These are phyloP conservation scores for Paramormyrops hopkinsi DNA, from an alignment of 2,797 vertebrate genomes.

Conservation along the genomic window DNA sequence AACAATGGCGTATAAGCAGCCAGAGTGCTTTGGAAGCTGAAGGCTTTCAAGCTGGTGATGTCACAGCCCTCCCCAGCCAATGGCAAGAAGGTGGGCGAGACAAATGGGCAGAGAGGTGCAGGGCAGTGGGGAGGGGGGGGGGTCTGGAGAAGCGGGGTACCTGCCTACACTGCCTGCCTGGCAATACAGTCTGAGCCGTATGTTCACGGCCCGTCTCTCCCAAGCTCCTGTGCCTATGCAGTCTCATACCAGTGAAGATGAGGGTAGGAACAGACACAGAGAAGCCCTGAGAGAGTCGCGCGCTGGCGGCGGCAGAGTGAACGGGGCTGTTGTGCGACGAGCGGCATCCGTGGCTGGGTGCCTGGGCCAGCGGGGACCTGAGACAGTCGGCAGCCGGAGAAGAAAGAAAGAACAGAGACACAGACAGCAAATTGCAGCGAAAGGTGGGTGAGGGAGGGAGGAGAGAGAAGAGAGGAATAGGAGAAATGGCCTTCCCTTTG, in stretches of 20 bases:
- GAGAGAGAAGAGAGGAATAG: slow-evolving; percentile 47
- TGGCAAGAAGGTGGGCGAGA: slow-evolving; percentile 25
- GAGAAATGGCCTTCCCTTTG: slow-evolving; percentile 10
- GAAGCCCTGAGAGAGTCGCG: slow-evolving; percentile 98
- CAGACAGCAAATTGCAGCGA: slow-evolving; percentile 75
- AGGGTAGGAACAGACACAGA: slow-evolving; percentile 99
- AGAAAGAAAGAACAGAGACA: slow-evolving; percentile 63
- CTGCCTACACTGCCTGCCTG: slow-evolving; percentile 77
- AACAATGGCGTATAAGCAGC: background rate
- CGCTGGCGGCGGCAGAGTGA: slow-evolving; percentile 85
- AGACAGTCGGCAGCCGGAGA: slow-evolving; percentile 64
- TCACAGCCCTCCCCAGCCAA: slow-evolving; percentile 36
- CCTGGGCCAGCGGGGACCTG: slow-evolving; percentile 91
- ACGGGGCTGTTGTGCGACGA: slow-evolving; percentile 99
- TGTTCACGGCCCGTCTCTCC: slow-evolving; percentile 60
- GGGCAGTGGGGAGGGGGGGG: background rate
- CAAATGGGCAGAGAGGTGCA: slow-evolving; percentile 4
- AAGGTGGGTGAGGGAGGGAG: slow-evolving; percentile 30
- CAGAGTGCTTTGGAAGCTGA: slow-evolving; percentile 47
- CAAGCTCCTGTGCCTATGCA: slow-evolving; percentile 68
- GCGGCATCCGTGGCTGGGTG: slow-evolving; percentile 85
- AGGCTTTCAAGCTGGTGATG: slow-evolving; percentile 36
- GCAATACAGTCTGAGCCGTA: slow-evolving; percentile 57
- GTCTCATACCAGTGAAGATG: slow-evolving; percentile 97
- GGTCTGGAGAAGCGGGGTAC: slow-evolving; percentile 41